Percentiles rank a stretch among this genome's conserved stretches.
Conservation (phyloP, 2,113 vertebrate genomes). For the Grallaria varia region DNA sequence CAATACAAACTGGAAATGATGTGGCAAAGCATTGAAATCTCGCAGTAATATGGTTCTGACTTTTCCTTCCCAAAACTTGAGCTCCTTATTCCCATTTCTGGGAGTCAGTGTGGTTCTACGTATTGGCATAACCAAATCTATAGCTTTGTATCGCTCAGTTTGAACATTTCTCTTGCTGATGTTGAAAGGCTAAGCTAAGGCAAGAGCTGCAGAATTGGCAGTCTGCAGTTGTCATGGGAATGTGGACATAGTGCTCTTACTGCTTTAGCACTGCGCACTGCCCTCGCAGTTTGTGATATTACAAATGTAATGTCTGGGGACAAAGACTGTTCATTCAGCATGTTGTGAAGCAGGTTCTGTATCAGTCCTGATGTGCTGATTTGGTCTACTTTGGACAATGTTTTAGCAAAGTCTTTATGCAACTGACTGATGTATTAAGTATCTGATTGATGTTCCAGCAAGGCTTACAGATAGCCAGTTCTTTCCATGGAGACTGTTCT, state of each 20-base stretch:
- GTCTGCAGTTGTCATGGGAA: not conserved
- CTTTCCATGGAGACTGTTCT: not conserved
- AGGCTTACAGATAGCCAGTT: not conserved
- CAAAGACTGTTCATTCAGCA: not conserved
- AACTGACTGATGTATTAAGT: too few relatives aligned
- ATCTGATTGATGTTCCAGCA: not conserved
- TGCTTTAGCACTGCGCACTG: not conserved
- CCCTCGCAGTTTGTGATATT: not conserved
- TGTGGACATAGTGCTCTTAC: not conserved
- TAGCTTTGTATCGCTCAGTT: not conserved
- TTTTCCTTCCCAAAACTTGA: not conserved
- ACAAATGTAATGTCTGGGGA: not conserved
- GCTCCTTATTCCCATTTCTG: not conserved
- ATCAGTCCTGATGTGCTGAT: not conserved
- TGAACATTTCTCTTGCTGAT: not conserved
- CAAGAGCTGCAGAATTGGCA: not conserved
- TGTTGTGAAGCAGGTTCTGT: not conserved
- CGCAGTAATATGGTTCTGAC: not conserved
- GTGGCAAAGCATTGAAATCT: not conserved
- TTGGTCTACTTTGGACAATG: not conserved
- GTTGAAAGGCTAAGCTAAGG: not conserved
- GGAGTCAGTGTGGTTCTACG: fast-evolving
- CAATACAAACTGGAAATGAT: fast-evolving
- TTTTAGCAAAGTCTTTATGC: not conserved
- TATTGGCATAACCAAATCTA: not conserved